Evolutionary conservation across 2,113 vertebrate species (phyloP).

Genomic region (Manacus vitellinus): DNA sequence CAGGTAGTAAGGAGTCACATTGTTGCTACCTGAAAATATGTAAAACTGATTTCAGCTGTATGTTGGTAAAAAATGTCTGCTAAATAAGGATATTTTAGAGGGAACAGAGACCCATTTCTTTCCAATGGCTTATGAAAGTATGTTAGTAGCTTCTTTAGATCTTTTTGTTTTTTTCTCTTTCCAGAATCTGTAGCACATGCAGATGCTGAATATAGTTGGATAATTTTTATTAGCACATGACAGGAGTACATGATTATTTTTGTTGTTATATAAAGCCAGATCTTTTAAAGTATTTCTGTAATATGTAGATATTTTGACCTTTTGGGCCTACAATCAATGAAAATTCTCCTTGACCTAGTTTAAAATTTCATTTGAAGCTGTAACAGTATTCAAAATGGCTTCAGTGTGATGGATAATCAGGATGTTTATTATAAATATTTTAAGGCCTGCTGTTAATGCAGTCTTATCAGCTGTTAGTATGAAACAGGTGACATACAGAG

Average conservation of each 20-base stretch:
- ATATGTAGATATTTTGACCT: background rate
- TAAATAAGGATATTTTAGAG: background rate
- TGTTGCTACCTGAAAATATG: background rate
- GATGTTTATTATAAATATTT: background rate
- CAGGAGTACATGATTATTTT: background rate
- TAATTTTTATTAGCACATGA: background rate
- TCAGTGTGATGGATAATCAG: background rate
- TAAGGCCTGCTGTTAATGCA: background rate
- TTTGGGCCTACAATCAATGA: background rate
- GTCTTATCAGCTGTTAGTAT: background rate
- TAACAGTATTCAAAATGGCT: background rate
- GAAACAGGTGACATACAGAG: background rate
- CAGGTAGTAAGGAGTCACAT: background rate
- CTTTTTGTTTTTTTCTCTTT: background rate
- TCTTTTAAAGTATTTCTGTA: background rate
- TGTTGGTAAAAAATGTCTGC: background rate
- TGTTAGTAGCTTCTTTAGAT: background rate
- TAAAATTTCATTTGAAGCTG: background rate
- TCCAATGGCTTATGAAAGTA: background rate
- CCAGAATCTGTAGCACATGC: background rate
- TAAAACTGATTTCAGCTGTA: background rate
- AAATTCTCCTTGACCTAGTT: background rate
- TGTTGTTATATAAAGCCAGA: background rate
- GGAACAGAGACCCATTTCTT: background rate
- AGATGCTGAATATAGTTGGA: background rate